These are phyloP conservation scores for Nesogale talazaci DNA, from an alignment of 2,113 vertebrate genomes.

Conservation along the genomic window DNA sequence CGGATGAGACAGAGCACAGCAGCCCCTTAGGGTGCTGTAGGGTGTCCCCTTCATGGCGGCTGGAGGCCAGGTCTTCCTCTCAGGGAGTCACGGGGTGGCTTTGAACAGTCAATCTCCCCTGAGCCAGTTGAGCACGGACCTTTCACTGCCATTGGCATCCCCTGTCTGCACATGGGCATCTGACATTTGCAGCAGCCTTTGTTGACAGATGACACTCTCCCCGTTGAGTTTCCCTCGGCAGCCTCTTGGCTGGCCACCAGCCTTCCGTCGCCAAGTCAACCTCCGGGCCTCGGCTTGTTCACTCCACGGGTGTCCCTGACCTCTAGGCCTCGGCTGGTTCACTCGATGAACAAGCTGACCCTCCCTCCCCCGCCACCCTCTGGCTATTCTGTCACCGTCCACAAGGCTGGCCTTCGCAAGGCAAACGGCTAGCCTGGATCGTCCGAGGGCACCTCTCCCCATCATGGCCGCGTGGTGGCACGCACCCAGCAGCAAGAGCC, in stretches of 20 bases:
- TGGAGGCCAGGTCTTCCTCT: background rate
- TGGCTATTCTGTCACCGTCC: too few species aligned
- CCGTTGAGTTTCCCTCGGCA: background rate
- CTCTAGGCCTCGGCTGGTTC: background rate
- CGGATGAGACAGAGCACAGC: background rate
- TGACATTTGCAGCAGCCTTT: background rate
- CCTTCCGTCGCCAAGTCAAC: background rate
- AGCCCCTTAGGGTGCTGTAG: background rate
- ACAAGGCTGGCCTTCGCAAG: too few species aligned
- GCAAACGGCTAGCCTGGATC: background rate
- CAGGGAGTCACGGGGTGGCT: background rate
- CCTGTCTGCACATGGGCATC: background rate
- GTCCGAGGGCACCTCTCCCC: rapidly evolving
- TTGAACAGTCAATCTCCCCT: background rate
- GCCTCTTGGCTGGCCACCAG: background rate
- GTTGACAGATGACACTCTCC: background rate
- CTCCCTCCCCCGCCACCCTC: too few species aligned
- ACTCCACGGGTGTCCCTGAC: too few species aligned
- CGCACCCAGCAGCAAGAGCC: background rate
- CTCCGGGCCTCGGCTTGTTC: background rate
- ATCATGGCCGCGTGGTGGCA: background rate
- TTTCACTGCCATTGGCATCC: background rate
- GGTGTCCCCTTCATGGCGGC: background rate
- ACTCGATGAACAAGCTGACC: too few species aligned
- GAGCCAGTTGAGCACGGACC: background rate